phyloP scores from a whole-genome alignment of 2,113 vertebrate species.

The Colinus virginianus region DNA sequence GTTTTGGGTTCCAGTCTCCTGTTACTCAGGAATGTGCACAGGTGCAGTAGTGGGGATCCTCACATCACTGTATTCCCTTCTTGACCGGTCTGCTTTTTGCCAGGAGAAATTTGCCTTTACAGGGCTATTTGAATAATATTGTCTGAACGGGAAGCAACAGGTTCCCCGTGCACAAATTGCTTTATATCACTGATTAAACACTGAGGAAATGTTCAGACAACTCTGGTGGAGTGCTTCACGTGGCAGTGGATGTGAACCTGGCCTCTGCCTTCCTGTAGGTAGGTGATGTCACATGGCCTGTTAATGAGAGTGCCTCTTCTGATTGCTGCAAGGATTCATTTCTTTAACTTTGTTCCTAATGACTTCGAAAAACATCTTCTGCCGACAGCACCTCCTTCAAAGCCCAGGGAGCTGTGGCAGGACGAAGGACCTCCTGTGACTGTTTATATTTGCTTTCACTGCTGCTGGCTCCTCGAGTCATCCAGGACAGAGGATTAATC shows the following conservation, averaged over 20 bases:
- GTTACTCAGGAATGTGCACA: not conserved
- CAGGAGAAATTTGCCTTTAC: not conserved
- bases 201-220: not conserved
- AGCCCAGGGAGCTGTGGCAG: not conserved
- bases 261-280: not conserved
- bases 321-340: not conserved
- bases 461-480: constrained; percentile 16
- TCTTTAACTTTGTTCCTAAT: not conserved
- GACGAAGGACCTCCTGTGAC: constrained; percentile 2
- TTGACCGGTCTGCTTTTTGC: not conserved
- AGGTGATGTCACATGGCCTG: not conserved
- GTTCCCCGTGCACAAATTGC: not conserved
- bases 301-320: not conserved
- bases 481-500: constrained; percentile 60
- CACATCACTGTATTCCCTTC: not conserved
- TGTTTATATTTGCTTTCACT: constrained; percentile 56
- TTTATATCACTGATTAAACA: not conserved
- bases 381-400: not conserved
- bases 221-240: not conserved
- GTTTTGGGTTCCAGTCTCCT: not conserved
- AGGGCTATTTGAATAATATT: not conserved
- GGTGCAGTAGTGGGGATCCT: not conserved
- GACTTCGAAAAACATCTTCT: not conserved
- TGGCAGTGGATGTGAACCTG: not conserved
- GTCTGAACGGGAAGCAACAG: not conserved